Evolutionary conservation across 2,797 vertebrate species (phyloP), one percentile per base, ranked within the genome.

Genomic region (Numenius phaeopus): DNA sequence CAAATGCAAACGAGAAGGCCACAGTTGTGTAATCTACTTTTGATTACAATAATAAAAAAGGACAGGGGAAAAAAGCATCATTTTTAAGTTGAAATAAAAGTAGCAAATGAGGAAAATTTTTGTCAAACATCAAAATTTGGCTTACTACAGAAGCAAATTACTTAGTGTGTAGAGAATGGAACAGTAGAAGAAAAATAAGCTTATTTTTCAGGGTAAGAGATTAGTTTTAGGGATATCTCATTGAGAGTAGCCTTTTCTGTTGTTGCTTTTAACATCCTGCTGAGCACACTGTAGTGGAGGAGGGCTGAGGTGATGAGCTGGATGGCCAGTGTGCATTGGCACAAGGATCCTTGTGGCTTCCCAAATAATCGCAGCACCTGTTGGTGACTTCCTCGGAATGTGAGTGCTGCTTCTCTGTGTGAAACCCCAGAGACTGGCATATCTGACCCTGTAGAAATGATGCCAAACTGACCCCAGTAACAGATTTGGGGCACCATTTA

Each of bases 21-120:
- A 40, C 46, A 72, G 40, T 30, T 88, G 30, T 54, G 32, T 76
- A 37, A 24, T 32, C 10, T 44, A 7, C n/a, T n/a, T 91, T 39
- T 30, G 85, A 27, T 84, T 64, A 24, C 24, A 83, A 23, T 7
- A 17, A 47, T 10, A 29, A 65, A 80, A 72, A 66, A 40, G 14
- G 14, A 37, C 0, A 0, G 21, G 26, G 14, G 8, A 14, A 0
- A 7, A 37, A 46, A 57, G 21, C 27, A 6, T 40, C 10, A 57
- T 87, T 80, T 88, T 77, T 17, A 78, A 40, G 30, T 40, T 44
- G 23, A 83, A 90, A 71, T 73, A 55, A 64, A 83, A 49, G 10
- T 39, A 67, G 8, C 22, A 84, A 65, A 69, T 40, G 8, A 65
- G 30, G 40, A 29, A 59, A 30, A 14, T 7, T 5, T 52, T 16